Base-by-base conservation (phyloP, 2,113 vertebrate species). In the Uropsilus gracilis region DNA sequence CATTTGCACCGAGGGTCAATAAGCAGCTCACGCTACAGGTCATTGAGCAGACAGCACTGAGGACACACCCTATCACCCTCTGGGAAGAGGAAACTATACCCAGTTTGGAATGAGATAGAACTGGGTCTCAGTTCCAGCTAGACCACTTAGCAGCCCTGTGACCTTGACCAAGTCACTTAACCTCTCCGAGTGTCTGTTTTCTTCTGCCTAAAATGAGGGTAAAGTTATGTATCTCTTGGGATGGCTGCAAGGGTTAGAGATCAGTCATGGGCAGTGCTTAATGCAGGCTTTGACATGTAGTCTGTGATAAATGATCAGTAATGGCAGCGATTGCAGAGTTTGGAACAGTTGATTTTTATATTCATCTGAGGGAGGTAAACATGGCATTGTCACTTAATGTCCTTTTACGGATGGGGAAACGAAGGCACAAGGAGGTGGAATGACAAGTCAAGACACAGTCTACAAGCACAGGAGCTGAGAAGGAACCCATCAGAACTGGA, bases 1-100 rank as follows among this genome's bases (percentile, higher is more conserved):
- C 0, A 17, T 32, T 4, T 30, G 14, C 10, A n/a, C 55, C 0
- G 1, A 53, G 17, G 55, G 0, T 1, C 16, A n/a, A n/a, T n/a
- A n/a, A n/a, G 22, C n/a, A 55, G 46, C 30, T 50, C 1, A 3
- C 17, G 1, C 4, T 8, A 10, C 61, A 13, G n/a, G 24, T 30
- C 1, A 2, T 0, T 10, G 63, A 14, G 24, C 12, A 42, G 28
- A 50, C 42, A 75, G 37, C 63, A 30, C 2, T 26, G 53, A 28
- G 10, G 44, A 66, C 1, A n/a, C 4, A 2, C 5, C 4, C 42
- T 18, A 6, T 4, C 9, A 37, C 4, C 5, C 34, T n/a, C 30
- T 18, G 55, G 57, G 59, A 81, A 76, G 10, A 59, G 5, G 8
- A 37, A 18, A 76, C 34, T 72, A 6, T 2, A 24, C 48, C 14